Conservation (phyloP, 1,140 invertebrate species). For the Propsilocerus akamusi region DNA sequence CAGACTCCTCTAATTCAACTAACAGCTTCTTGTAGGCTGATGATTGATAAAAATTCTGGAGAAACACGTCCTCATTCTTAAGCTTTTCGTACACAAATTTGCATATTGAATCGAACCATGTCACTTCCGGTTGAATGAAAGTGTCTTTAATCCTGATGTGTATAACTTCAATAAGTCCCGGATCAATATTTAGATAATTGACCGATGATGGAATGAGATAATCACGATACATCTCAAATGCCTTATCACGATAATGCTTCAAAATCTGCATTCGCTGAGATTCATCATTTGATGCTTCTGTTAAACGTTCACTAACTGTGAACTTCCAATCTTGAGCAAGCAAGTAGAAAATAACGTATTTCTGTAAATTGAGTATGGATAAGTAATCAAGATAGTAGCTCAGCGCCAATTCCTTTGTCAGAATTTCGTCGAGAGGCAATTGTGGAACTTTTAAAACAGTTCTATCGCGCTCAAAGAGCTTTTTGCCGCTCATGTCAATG, state of each 20-base stretch:
- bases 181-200: constrained; percentile 5
- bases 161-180: constrained; percentile 6
- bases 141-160: constrained; percentile 6
- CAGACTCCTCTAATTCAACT: constrained; percentile 2
- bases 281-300: constrained; percentile 1
- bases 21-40: constrained; percentile 6
- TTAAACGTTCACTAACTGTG: background rate
- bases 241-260: constrained; percentile 1
- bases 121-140: background rate
- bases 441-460: constrained; percentile 1
- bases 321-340: constrained; percentile 6
- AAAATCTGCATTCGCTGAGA: background rate
- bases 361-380: constrained; percentile 5
- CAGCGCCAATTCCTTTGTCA: constrained; percentile 6
- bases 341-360: constrained; percentile 8
- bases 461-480: background rate
- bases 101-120: constrained; percentile 7
- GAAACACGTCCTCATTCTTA: constrained; percentile 8
- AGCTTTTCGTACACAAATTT: constrained; percentile 8
- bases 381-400: constrained; percentile 8
- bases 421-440: constrained; percentile 7
- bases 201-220: background rate
- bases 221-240: constrained; percentile 4
- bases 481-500: background rate
- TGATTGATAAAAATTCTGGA: constrained; percentile 6